A percentile compares a stretch with the other conserved stretches of the same genome.
Conservation (phyloP, 1,140 invertebrate genomes). For the Heliconius congener region DNA sequence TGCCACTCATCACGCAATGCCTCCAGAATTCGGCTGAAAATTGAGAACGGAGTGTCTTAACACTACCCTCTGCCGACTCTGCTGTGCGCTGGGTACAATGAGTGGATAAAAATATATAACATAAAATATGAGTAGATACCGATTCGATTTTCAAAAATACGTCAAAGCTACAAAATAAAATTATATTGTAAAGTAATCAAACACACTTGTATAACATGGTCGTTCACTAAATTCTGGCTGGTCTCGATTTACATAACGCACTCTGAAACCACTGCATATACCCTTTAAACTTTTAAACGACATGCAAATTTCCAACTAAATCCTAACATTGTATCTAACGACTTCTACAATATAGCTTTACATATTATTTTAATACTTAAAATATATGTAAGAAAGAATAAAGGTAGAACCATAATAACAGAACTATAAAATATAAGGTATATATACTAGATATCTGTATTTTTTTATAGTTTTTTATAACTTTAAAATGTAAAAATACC, state of each 20-base stretch:
- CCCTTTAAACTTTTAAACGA: background rate
- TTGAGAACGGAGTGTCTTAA: too few relatives aligned
- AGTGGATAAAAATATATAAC: too few relatives aligned
- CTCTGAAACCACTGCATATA: conserved; percentile 8
- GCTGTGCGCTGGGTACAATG: too few relatives aligned
- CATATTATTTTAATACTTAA: background rate
- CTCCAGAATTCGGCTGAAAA: too few relatives aligned
- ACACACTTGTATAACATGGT: background rate
- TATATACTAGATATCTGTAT: background rate
- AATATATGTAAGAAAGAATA: background rate
- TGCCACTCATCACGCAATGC: too few relatives aligned
- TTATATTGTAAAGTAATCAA: background rate
- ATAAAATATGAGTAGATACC: too few relatives aligned
- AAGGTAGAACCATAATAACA: background rate
- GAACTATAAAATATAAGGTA: background rate
- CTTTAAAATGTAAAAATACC: too few relatives aligned
- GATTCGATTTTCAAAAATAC: too few relatives aligned
- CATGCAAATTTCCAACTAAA: conserved; percentile 6
- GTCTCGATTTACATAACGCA: conserved; percentile 5
- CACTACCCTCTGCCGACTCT: too few relatives aligned
- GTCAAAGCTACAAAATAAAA: too few relatives aligned
- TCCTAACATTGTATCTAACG: conserved; percentile 5
- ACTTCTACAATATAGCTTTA: background rate
- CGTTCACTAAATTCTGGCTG: background rate
- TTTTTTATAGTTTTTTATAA: too few relatives aligned